A percentile compares a stretch with the other conserved stretches of the same genome.
Conservation (phyloP, 2,113 vertebrate species). For the Pangasianodon hypophthalmus region DNA sequence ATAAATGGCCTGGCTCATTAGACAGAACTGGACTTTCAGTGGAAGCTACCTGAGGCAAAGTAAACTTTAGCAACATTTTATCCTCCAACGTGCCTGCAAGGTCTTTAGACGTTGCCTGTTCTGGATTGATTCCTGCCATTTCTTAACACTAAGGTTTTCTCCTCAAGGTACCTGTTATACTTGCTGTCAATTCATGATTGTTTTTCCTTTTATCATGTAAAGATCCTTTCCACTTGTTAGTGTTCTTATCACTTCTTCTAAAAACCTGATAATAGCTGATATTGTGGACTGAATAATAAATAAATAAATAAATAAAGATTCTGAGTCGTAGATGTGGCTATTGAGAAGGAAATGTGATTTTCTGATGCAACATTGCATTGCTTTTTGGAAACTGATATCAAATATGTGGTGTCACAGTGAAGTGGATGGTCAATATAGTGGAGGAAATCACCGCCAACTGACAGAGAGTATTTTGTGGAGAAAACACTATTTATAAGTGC, state of each 20-base stretch:
- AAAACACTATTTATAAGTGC: conserved; percentile 24
- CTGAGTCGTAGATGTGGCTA: background rate
- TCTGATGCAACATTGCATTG: background rate
- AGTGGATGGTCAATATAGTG: background rate
- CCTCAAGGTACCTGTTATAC: conserved; percentile 36
- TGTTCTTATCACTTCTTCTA: background rate
- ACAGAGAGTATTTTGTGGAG: background rate
- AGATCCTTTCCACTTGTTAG: conserved; percentile 3
- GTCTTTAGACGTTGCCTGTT: conserved; percentile 47
- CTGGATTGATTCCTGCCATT: conserved; percentile 19
- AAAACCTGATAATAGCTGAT: conserved; percentile 8
- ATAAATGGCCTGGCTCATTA: conserved; percentile 69
- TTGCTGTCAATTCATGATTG: background rate
- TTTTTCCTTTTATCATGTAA: background rate
- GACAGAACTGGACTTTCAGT: conserved; percentile 58
- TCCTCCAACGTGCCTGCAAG: conserved; percentile 56
- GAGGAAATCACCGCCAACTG: background rate
- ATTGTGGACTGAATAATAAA: background rate
- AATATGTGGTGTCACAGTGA: background rate
- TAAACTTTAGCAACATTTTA: conserved; percentile 44
- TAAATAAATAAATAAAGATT: background rate
- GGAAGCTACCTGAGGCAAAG: conserved; percentile 46
- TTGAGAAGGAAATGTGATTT: background rate
- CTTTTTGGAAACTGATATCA: background rate
- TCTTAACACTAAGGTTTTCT: conserved; percentile 62